phyloP scores from a whole-genome alignment of 1,140 invertebrate genomes.

The Drosophila quadrilineata region DNA sequence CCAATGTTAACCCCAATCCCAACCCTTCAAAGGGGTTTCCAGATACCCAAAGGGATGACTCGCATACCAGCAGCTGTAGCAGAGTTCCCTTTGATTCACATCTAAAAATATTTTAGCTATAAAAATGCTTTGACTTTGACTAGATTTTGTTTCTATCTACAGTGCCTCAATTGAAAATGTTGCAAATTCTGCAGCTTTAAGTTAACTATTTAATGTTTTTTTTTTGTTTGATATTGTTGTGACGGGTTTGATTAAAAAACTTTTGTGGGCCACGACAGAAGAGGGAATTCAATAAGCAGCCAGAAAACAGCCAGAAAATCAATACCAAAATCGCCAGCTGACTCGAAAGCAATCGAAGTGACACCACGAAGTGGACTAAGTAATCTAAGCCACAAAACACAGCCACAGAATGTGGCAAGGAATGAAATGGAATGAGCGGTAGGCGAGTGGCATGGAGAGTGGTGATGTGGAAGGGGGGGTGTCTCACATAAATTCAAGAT shows the following conservation, averaged over 20 bases:
- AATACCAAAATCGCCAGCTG: constrained; percentile 67
- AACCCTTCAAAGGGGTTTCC: not conserved
- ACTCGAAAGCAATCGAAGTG: constrained; percentile 29
- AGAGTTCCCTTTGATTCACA: constrained; percentile 41
- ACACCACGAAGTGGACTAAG: constrained; percentile 47
- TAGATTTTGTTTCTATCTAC: constrained; percentile 35
- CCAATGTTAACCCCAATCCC: no score
- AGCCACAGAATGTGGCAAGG: constrained; percentile 46
- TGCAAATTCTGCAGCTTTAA: constrained; percentile 44
- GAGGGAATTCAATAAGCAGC: constrained; percentile 61
- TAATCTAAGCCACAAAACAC: constrained; percentile 77
- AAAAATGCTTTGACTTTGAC: constrained; percentile 42
- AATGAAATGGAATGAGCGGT: not conserved
- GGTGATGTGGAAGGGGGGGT: not conserved
- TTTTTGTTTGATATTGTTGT: no score
- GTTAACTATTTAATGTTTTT: constrained; percentile 32
- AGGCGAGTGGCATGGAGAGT: not conserved
- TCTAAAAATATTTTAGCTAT: constrained; percentile 62
- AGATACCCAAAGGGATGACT: not conserved
- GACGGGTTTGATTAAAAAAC: constrained; percentile 80
- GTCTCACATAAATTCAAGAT: constrained; percentile 79
- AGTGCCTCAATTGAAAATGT: constrained; percentile 38
- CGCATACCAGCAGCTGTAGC: constrained; percentile 5
- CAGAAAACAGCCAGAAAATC: constrained; percentile 67
- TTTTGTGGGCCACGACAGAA: constrained; percentile 40